Conservation (phyloP, 2,888 invertebrate species). For the Drosophila kuntzei region DNA sequence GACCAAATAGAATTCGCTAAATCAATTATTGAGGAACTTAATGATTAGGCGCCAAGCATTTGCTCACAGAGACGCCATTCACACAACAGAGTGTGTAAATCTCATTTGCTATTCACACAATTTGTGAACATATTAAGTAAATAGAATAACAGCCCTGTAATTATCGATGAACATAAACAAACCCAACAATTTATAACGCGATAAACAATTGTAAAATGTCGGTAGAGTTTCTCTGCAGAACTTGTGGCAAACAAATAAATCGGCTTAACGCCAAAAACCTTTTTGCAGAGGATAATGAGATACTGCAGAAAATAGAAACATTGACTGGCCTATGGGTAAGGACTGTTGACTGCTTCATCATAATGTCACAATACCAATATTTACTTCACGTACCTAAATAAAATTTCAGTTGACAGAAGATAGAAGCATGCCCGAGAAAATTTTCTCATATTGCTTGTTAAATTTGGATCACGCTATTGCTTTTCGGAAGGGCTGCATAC, state of each 20-base stretch:
- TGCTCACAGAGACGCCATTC: constrained; percentile 3
- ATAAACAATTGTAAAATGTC: constrained; percentile 22
- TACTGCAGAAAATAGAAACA: constrained; percentile 33
- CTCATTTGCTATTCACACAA: constrained; percentile 20
- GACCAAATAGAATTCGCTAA: constrained; percentile 1
- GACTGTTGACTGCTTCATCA: not conserved
- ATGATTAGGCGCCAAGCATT: constrained; percentile 2
- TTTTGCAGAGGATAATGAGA: constrained; percentile 20
- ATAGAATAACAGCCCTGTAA: constrained; percentile 35
- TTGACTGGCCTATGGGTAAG: constrained; percentile 49
- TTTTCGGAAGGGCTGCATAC: constrained; percentile 44
- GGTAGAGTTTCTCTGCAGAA: constrained; percentile 32
- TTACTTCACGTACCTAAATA: not conserved
- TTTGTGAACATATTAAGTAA: constrained; percentile 2
- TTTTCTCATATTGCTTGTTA: constrained; percentile 38
- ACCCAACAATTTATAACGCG: not conserved
- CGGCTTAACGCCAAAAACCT: constrained; percentile 17
- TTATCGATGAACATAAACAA: constrained; percentile 15
- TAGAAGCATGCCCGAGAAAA: constrained; percentile 18
- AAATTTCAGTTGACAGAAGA: constrained; percentile 37
- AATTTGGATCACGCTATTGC: constrained; percentile 34
- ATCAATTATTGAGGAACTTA: constrained; percentile 12
- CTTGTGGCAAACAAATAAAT: constrained; percentile 38
- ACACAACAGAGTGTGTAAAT: not conserved
- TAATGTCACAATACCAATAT: not conserved